Evolutionary conservation across 2,888 invertebrate genomes (phyloP), one percentile per base, ranked within the genome.

Genomic region (Netelia melanura): DNA sequence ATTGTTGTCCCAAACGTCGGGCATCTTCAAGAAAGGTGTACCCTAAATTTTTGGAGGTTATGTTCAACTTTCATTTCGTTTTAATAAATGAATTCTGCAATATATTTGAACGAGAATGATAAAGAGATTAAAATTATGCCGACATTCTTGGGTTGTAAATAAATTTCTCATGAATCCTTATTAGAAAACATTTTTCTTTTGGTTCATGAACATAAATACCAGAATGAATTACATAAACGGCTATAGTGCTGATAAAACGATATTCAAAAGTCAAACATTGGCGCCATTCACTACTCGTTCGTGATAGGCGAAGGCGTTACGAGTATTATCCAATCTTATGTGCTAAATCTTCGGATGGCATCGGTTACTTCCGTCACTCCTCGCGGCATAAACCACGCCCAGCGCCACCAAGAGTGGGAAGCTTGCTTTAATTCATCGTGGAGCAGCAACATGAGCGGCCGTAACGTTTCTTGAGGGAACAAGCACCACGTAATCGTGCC

Each of bases 381-480:
- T 61, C 89, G 87, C 62, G 23, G 54, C 10, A 17, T 88, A 90
- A 90, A 77, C 90, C 90, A 91, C 91, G 90, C 91, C 91, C 89
- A 89, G 88, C 87, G 85, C 87, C 87, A 89, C 88, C 87, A 83
- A 88, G 89, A 89, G 90, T 71, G 70, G 70, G 90, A 90, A 89
- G 89, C 89, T 89, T 89, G 70, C 70, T 38, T 71, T 87, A 91
- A 90, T 91, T 90, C 89, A 88, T 89, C 82, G 87, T 84, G 85
- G 87, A 88, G 89, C 86, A 90, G 89, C 89, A 89, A 88, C 86
- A 89, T 88, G 89, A 90, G 87, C 86, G 89, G 84, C 89, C 89
- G 88, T 86, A 88, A 85, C 86, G 91, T 90, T 90, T 90, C 89
- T 86, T 88, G 88, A 89, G 88, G 84, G 87, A 87, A 90, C 86